Base-by-base conservation (phyloP, 2,113 vertebrate genomes). In the Fulmarus glacialis region DNA sequence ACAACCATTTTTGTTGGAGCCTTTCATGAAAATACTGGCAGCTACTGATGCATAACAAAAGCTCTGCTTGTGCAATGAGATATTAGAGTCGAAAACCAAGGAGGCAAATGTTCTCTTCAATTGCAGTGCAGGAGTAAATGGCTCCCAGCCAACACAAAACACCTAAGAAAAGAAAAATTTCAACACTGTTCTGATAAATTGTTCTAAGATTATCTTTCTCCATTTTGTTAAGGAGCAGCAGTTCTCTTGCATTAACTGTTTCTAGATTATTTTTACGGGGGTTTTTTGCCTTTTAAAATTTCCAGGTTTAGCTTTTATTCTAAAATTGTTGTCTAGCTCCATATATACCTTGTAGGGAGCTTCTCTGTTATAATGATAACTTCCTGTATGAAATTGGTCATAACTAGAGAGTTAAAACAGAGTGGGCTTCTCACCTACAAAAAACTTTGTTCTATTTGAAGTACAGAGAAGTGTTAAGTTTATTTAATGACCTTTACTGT, bases 11-110 rank as follows among this genome's bases (percentile, higher is more conserved):
- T 92, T 89, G 73, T 85, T 79, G 70, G 81, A 96, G 89, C 73
- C 62, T 97, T 95, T 97, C 93, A 96, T 96, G 95, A 95, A 97
- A 95, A 96, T 97, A 97, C 94, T 96, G 96, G 96, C 95, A 95
- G 95, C 96, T 96, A 89, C 94, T 97, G 96, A 89, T 93, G 94
- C 89, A 91, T 96, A 96, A 97, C 96, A 97, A 97, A 97, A 96
- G 87, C 96, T 97, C 95, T 89, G 96, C 95, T 96, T 94, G 89
- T 58, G 81, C 87, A 87, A 15, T 89, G 93, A 95, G 83, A 94
- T 94, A 94, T 91, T 96, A 94, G 92, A 96, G 89, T 72, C 1
- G 34, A 89, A 96, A 94, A 87, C 80, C 89, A 75, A 95, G 95
- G 94, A 92, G 77, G 94, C 83, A 93, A 97, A 95, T 94, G 91